Percentiles rank a stretch among this genome's conserved stretches.
phyloP scores from a whole-genome alignment of 2,113 vertebrate genomes.

The Hylia prasina region DNA sequence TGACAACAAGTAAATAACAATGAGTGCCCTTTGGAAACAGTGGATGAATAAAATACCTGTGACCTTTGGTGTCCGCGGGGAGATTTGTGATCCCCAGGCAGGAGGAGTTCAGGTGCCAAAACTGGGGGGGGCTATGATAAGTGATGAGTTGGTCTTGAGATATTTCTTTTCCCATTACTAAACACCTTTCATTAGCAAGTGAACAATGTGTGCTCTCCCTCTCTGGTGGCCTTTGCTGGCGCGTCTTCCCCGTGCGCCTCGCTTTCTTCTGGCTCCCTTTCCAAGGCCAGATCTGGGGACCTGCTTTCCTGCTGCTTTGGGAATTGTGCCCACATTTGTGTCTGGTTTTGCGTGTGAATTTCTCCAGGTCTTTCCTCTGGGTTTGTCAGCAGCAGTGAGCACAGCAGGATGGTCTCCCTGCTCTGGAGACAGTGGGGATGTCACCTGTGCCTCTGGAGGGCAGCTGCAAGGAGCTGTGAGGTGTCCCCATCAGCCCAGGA shows the following conservation, averaged over 20 bases:
- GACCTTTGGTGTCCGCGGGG: background rate
- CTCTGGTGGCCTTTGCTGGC: background rate
- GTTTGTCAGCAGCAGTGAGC: background rate
- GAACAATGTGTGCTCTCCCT: background rate
- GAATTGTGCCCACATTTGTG: background rate
- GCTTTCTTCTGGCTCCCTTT: background rate
- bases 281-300: background rate
- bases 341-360: background rate
- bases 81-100: background rate
- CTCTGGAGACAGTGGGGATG: accelerated
- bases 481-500: background rate
- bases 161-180: background rate
- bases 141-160: background rate
- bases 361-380: background rate
- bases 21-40: background rate
- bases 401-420: background rate
- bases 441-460: background rate
- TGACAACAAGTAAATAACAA: background rate
- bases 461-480: background rate
- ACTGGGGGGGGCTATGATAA: background rate
- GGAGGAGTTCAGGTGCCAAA: background rate
- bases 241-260: accelerated
- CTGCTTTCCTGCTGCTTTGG: background rate
- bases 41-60: background rate
- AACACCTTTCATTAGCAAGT: background rate